A percentile compares a stretch with the other conserved stretches of the same genome.
phyloP scores from a whole-genome alignment of 1,140 invertebrate genomes.

The Caenorhabditis latens region DNA sequence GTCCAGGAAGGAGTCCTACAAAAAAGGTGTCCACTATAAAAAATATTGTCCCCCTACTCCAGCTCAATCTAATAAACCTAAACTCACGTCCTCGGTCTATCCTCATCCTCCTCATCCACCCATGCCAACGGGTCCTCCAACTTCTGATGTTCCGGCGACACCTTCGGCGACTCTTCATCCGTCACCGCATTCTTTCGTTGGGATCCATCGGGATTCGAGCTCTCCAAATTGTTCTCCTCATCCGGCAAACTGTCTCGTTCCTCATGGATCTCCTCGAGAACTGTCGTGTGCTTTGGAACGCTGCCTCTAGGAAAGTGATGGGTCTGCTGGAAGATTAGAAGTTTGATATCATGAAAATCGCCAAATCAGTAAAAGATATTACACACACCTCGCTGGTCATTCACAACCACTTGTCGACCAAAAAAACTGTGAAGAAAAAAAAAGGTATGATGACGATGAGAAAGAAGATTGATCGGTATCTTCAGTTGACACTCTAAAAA shows the following conservation, averaged over 20 bases:
- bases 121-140: not conserved
- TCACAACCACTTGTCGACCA: not conserved
- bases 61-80: not conserved
- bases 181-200: not conserved
- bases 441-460: not conserved
- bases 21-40: not conserved
- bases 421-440: not conserved
- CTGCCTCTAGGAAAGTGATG: conserved; percentile 24
- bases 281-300: not conserved
- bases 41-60: not conserved
- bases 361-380: not conserved
- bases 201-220: not conserved
- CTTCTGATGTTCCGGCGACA: not conserved
- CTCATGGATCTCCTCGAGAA: conserved; percentile 9
- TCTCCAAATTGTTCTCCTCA: not conserved
- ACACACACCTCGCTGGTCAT: conserved; percentile 23
- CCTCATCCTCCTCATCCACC: conserved; percentile 13
- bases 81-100: not conserved
- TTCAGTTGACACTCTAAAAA: not conserved
- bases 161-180: not conserved
- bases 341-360: not conserved
- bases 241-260: not conserved
- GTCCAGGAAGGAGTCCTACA: not conserved
- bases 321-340: not conserved
- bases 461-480: not conserved